Evolutionary conservation across 2,888 invertebrate species (phyloP).

Genomic region (Bimastos eiseni): DNA sequence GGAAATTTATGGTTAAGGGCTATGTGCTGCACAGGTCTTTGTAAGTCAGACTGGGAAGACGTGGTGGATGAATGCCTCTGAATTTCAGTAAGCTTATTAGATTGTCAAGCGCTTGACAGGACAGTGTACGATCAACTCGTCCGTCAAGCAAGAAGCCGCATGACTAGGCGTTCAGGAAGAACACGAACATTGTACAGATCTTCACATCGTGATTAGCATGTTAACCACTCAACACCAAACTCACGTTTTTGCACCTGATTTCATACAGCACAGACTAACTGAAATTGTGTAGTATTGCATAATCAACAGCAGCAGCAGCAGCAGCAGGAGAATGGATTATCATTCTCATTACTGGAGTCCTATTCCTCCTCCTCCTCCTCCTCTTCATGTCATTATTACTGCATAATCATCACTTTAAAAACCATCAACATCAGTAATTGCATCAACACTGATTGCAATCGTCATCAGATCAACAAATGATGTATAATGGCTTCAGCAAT

Average conservation of each 20-base stretch:
- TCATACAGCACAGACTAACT: not conserved
- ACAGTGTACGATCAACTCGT: slow-evolving; percentile 13
- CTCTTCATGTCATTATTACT: too few species aligned
- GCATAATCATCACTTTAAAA: too few species aligned
- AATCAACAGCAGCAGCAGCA: not conserved
- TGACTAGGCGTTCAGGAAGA: not conserved
- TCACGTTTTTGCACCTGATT: not conserved
- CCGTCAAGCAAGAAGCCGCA: not conserved
- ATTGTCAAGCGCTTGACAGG: not conserved
- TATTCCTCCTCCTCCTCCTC: not conserved
- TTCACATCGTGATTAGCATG: not conserved
- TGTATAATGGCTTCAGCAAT: too few species aligned
- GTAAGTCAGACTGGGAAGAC: not conserved
- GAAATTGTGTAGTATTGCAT: not conserved
- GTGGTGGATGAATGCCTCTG: slow-evolving; percentile 13
- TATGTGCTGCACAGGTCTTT: not conserved
- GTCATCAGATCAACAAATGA: too few species aligned
- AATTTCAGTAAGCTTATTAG: slow-evolving; percentile 13
- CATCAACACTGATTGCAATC: too few species aligned
- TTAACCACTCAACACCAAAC: not conserved
- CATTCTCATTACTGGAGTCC: not conserved
- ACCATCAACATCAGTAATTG: too few species aligned
- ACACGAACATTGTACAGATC: not conserved
- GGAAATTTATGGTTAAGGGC: slow-evolving; percentile 5
- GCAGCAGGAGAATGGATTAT: not conserved